Evolutionary conservation across 2,113 vertebrate genomes (phyloP).

Genomic region (Solea solea): DNA sequence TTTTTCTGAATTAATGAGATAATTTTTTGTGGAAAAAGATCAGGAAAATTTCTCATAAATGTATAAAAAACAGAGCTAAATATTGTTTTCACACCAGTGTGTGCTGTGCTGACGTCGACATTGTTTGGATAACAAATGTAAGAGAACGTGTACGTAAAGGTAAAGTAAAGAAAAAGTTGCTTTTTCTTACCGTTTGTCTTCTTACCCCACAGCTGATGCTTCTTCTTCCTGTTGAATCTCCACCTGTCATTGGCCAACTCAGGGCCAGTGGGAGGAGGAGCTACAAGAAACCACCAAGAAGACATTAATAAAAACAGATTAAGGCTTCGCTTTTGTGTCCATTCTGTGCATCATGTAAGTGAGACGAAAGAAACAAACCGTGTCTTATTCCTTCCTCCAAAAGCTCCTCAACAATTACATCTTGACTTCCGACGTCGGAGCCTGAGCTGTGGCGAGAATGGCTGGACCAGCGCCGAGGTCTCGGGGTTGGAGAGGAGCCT

Average conservation of each 20-base stretch:
- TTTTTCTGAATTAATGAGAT: no score
- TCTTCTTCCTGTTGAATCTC: constrained; percentile 25
- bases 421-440: constrained; percentile 55
- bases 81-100: no score
- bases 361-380: constrained; percentile 19
- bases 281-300: constrained; percentile 8
- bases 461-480: not conserved
- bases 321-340: not conserved
- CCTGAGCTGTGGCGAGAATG: not conserved
- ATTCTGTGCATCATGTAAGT: not conserved
- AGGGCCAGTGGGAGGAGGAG: constrained; percentile 46
- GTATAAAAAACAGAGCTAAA: no score
- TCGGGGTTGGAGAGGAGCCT: constrained; percentile 1
- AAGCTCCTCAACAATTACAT: constrained; percentile 87
- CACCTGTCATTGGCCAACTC: constrained; percentile 39
- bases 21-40: no score
- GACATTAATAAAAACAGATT: not conserved
- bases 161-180: no score
- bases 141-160: no score
- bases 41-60: no score
- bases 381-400: constrained; percentile 72
- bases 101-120: no score
- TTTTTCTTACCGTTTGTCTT: no score
- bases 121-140: no score
- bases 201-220: not conserved